Evolutionary conservation across 2,888 invertebrate species (phyloP).

Genomic region (Hartigia nigra): DNA sequence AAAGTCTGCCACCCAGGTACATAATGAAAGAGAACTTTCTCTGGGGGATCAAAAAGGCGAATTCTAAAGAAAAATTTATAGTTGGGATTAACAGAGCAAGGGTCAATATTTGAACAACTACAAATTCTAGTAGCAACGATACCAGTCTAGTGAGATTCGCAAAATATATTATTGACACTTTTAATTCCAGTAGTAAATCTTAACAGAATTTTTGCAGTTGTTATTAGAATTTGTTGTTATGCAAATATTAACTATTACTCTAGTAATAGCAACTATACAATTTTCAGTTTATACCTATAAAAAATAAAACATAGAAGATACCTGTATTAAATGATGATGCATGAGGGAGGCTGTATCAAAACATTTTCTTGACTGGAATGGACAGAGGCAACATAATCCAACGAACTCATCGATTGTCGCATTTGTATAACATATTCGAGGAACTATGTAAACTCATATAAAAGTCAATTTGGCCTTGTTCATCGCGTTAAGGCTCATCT

Average conservation of each 20-base stretch:
- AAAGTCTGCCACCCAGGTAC: background rate
- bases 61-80: background rate
- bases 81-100: background rate
- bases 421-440: background rate
- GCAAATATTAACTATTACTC: background rate
- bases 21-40: background rate
- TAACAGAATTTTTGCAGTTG: too few species aligned
- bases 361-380: background rate
- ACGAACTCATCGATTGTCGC: background rate
- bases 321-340: background rate
- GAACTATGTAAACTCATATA: constrained; percentile 1
- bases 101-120: background rate
- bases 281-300: background rate
- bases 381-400: background rate
- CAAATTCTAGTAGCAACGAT: too few species aligned
- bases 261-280: background rate
- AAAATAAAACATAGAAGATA: background rate
- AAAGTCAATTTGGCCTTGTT: constrained; percentile 8
- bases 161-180: too few species aligned
- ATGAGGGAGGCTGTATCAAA: background rate
- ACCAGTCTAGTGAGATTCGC: too few species aligned
- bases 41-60: background rate
- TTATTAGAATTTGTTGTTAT: background rate
- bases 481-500: background rate
- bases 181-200: too few species aligned